Evolutionary conservation across 2,113 vertebrate species (phyloP), one percentile per base, ranked within the genome.

Genomic region (Proterorhinus semilunaris): DNA sequence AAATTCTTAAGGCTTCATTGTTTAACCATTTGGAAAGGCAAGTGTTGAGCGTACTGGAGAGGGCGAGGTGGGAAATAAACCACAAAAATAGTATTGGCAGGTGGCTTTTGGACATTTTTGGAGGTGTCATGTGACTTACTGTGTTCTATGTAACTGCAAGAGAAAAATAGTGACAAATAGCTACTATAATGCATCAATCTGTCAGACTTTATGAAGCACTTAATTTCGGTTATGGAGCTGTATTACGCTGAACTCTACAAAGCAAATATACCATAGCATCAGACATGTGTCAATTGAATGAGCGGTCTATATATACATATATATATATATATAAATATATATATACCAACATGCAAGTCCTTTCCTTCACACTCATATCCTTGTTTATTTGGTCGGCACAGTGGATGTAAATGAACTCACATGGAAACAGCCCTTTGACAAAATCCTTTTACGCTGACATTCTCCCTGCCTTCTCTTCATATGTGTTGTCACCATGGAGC

Each of bases 401-500:
- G 27, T 36, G 27, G 27, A 36, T 36, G 27, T 36, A 36, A 36
- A 36, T 36, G 27, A 36, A 36, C 27, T 36, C 27, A 27, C 27
- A 3, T 3, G 27, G 27, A 27, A 27, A 27, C 27, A 27, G 27
- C 27, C 27, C 27, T 36, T 36, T 36, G 27, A 36, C 27, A 36
- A 36, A 36, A 36, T 36, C 27, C 27, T 36, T 50, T 13, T 50
- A 50, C 12, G 8, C 8, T 27, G 17, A 55, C 53, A 10, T 54
- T 10, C 5, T 21, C 53, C 16, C 17, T 21, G 16, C 7, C 49
- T 12, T 27, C 16, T 11, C 17, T 55, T 55, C 3, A 36, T 11
- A 6, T 13, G 50, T 15, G 10, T 36, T 74, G 52, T 83, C 46
- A 46, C 78, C 58, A 55, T 58, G 78, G 65, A 73, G 81, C 85